Percentiles rank a stretch among this genome's conserved stretches.
Evolutionary conservation across 2,888 invertebrate genomes (phyloP).

Genomic region (Dolichomitus sp.): DNA sequence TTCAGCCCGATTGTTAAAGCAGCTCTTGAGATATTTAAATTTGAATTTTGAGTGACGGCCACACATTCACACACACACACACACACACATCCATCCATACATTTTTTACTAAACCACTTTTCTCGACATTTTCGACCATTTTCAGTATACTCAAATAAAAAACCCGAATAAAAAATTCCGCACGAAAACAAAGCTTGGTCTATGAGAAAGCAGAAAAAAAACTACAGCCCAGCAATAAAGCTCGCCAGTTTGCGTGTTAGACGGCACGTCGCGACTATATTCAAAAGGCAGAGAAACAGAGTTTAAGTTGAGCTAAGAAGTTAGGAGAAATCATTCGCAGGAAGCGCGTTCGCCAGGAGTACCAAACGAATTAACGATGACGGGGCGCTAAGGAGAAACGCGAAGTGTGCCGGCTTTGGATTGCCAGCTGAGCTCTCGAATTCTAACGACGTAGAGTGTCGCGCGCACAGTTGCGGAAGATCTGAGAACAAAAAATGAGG

Average conservation of each 20-base stretch:
- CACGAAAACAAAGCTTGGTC: too few relatives aligned
- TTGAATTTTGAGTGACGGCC: too few relatives aligned
- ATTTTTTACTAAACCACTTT: too few relatives aligned
- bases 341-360: constrained; percentile 6
- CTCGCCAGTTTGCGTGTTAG: neutral
- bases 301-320: constrained; percentile 28
- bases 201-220: too few relatives aligned
- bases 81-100: too few relatives aligned
- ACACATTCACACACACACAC: too few relatives aligned
- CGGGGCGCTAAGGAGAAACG: neutral
- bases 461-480: constrained; percentile 32
- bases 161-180: too few relatives aligned
- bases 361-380: constrained; percentile 28
- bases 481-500: constrained; percentile 1
- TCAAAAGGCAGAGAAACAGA: neutral
- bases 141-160: too few relatives aligned
- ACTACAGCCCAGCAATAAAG: too few relatives aligned
- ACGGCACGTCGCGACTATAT: neutral
- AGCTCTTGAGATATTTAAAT: too few relatives aligned
- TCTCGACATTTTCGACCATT: too few relatives aligned
- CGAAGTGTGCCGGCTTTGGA: constrained; percentile 11
- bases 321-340: constrained; percentile 9
- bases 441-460: constrained; percentile 22
- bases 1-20: too few relatives aligned
- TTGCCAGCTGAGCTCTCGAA: constrained; percentile 18